These are phyloP conservation scores for Epinotia brunnichana DNA, from an alignment of 2,888 invertebrate species.

Conservation along the genomic window DNA sequence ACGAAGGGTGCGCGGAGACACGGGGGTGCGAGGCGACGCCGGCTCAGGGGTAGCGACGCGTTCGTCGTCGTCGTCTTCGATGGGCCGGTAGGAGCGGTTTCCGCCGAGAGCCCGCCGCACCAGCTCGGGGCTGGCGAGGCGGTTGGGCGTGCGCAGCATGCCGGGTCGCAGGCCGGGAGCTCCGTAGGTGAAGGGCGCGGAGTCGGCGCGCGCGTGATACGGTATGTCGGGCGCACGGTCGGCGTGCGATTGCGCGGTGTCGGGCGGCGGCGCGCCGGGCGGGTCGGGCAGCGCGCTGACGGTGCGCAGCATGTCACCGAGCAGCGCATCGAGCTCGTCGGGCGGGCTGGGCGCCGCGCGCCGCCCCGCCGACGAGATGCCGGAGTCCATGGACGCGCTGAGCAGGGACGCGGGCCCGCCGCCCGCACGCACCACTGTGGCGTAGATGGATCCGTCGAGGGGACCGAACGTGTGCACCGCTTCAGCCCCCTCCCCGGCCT, in stretches of 20 bases:
- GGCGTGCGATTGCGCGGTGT: constrained; percentile 73
- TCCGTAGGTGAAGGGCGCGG: constrained; percentile 95
- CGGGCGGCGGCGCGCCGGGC: constrained; percentile 58
- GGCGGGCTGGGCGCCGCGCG: constrained; percentile 82
- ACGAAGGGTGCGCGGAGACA: constrained; percentile 69
- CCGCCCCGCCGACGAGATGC: constrained; percentile 91
- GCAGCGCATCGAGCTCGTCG: constrained; percentile 91
- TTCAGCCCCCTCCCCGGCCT: constrained; percentile 75
- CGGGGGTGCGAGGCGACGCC: constrained; percentile 63
- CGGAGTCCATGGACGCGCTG: constrained; percentile 95
- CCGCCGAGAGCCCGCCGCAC: constrained; percentile 88
- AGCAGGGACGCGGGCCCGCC: constrained; percentile 86
- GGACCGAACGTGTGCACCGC: constrained; percentile 91
- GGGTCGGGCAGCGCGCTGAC: constrained; percentile 91
- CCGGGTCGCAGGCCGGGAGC: constrained; percentile 83
- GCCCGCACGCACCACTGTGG: constrained; percentile 84
- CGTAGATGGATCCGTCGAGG: constrained; percentile 95
- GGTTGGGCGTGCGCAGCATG: constrained; percentile 88
- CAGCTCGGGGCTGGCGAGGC: constrained; percentile 92
- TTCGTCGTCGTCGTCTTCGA: constrained; percentile 75
- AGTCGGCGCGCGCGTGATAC: constrained; percentile 95
- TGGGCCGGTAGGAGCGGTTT: constrained; percentile 68
- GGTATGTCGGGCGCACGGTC: constrained; percentile 87
- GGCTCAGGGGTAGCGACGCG: constrained; percentile 70
- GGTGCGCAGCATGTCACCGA: constrained; percentile 93